A percentile compares a stretch with the other conserved stretches of the same genome.
phyloP scores from a whole-genome alignment of 2,888 invertebrate species.

The Geophilus truncorum region DNA sequence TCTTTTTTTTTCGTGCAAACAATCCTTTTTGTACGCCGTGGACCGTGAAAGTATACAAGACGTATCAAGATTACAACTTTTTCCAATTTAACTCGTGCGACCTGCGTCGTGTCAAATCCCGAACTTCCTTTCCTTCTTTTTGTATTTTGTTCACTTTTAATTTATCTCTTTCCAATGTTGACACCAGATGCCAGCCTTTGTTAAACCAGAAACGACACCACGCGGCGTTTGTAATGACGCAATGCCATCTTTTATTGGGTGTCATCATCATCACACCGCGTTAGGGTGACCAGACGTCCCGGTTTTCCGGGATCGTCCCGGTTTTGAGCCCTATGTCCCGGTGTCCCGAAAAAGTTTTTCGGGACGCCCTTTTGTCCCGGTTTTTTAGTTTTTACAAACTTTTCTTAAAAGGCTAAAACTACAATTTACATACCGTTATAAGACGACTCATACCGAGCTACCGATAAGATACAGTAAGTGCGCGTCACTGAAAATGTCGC shows the following conservation, averaged over 20 bases:
- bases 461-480: too few relatives aligned
- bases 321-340: too few relatives aligned
- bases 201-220: not conserved
- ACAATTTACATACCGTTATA: too few relatives aligned
- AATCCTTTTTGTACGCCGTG: not conserved
- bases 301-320: too few relatives aligned
- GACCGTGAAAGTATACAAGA: not conserved
- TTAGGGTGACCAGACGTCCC: too few relatives aligned
- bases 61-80: not conserved
- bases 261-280: not conserved
- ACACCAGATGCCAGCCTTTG: not conserved
- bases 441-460: too few relatives aligned
- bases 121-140: not conserved
- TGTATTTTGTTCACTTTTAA: not conserved
- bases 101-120: not conserved
- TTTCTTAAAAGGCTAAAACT: too few relatives aligned
- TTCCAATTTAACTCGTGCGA: not conserved
- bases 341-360: too few relatives aligned
- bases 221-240: not conserved
- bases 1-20: not conserved
- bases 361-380: too few relatives aligned
- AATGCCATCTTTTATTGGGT: not conserved
- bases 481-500: too few relatives aligned
- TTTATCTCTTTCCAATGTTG: not conserved
- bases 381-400: too few relatives aligned